Percentiles rank a stretch among this genome's conserved stretches.
Evolutionary conservation across 1,140 invertebrate species (phyloP).

Genomic region (Nasonia longicornis): DNA sequence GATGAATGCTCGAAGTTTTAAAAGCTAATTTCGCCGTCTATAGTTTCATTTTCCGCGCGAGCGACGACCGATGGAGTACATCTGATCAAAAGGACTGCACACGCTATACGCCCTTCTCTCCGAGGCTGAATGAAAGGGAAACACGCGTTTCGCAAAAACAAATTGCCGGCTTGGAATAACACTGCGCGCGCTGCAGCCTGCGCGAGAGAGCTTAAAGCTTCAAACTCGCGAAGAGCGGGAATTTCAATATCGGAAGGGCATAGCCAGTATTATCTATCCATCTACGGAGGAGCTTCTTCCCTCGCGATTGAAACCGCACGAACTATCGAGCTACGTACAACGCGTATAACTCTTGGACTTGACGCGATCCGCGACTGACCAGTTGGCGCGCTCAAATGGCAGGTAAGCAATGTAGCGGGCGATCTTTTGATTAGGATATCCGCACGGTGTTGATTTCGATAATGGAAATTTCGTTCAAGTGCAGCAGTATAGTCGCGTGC

Average conservation of each 20-base stretch:
- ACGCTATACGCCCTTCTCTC: background rate
- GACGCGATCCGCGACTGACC: background rate
- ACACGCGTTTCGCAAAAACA: background rate
- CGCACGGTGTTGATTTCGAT: background rate
- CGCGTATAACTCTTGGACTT: background rate
- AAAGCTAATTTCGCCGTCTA: background rate
- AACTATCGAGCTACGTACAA: background rate
- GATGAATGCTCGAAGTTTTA: background rate
- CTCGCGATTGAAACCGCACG: background rate
- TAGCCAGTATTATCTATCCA: background rate
- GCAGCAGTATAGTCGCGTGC: too few species aligned
- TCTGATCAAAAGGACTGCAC: too few species aligned
- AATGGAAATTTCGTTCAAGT: background rate
- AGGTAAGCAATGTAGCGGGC: background rate
- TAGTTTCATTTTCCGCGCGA: too few species aligned
- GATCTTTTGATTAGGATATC: background rate
- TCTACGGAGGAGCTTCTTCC: background rate
- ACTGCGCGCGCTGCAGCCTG: background rate
- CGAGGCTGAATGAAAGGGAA: background rate
- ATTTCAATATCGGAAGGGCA: background rate
- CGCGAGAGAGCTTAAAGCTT: background rate
- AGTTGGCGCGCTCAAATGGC: background rate
- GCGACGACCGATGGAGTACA: background rate
- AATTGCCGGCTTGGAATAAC: background rate
- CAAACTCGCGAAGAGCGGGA: background rate